Conservation (phyloP, 2,888 invertebrate genomes). For the Cetonia aurata region DNA sequence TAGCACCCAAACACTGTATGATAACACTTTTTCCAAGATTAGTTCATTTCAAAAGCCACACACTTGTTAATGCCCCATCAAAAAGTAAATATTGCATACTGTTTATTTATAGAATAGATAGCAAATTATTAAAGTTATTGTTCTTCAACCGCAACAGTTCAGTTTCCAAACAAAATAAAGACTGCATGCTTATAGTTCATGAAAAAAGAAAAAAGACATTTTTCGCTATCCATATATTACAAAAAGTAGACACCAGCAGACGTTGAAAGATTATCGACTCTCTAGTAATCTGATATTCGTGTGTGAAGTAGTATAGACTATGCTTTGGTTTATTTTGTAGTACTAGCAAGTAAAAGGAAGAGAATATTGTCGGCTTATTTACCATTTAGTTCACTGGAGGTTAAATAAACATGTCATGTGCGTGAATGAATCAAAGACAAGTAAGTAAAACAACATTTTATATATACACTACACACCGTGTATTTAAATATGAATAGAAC, state of each 20-base stretch:
- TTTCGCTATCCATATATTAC: not conserved
- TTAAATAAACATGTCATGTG: conserved; percentile 25
- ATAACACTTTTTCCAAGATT: no score
- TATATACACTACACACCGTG: no score
- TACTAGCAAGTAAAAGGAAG: not conserved
- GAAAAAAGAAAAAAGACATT: conserved; percentile 24
- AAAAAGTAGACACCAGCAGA: not conserved
- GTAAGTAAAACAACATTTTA: conserved; percentile 8
- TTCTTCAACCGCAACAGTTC: not conserved
- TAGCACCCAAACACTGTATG: no score
- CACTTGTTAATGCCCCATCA: no score
- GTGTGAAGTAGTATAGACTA: conserved; percentile 20
- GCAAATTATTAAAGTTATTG: no score
- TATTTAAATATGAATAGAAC: no score
- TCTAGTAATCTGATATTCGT: conserved; percentile 27
- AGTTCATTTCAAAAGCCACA: no score
- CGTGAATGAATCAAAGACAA: conserved; percentile 12
- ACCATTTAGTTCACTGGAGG: conserved; percentile 27
- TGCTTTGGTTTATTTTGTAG: conserved; percentile 15
- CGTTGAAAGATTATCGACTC: conserved; percentile 32
- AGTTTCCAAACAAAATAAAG: not conserved
- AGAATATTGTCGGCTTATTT: not conserved
- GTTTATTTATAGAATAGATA: no score
- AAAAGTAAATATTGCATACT: no score
- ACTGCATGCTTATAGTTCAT: not conserved